Percentiles rank a stretch among this genome's conserved stretches.
phyloP scores from a whole-genome alignment of 1,140 invertebrate genomes.

The Panulirus ornatus region DNA sequence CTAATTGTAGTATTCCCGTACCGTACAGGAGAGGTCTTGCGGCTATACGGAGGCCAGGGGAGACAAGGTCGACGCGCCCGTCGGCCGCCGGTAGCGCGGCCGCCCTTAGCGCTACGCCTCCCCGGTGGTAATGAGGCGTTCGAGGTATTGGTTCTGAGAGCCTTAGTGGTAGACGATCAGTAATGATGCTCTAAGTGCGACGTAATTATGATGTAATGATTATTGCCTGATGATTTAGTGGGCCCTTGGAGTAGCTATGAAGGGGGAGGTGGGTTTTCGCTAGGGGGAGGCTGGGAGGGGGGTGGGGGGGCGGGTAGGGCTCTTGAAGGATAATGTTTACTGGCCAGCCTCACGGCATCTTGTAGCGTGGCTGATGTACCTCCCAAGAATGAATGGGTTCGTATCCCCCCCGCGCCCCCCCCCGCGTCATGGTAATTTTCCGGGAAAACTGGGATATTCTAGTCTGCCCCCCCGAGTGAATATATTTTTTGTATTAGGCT shows the following conservation, averaged over 20 bases:
- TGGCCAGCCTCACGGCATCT: constrained; percentile 18
- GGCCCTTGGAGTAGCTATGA: constrained; percentile 42
- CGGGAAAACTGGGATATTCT: constrained; percentile 36
- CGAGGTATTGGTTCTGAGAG: constrained; percentile 65
- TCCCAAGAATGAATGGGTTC: constrained; percentile 42
- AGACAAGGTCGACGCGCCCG: constrained; percentile 27
- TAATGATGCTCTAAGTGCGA: constrained; percentile 66
- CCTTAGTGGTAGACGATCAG: constrained; percentile 66
- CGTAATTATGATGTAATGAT: constrained; percentile 71
- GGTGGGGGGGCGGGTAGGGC: constrained; percentile 24
- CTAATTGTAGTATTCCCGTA: background rate
- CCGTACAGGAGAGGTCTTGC: constrained; percentile 47
- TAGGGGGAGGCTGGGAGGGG: too few relatives aligned
- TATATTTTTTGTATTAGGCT: constrained; percentile 41
- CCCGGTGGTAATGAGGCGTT: constrained; percentile 44
- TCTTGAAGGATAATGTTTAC: constrained; percentile 49
- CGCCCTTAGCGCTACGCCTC: constrained; percentile 41
- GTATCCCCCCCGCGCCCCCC: too few relatives aligned
- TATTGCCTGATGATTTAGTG: constrained; percentile 69
- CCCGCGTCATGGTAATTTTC: constrained; percentile 50
- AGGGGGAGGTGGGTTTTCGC: constrained; percentile 52
- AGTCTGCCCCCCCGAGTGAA: constrained; percentile 39
- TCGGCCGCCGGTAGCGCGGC: constrained; percentile 4
- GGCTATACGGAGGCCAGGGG: constrained; percentile 22
- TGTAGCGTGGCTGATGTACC: constrained; percentile 36